Evolutionary conservation across 2,888 invertebrate species (phyloP), one percentile per base, ranked within the genome.

Genomic region (Brassicogethes aeneus): DNA sequence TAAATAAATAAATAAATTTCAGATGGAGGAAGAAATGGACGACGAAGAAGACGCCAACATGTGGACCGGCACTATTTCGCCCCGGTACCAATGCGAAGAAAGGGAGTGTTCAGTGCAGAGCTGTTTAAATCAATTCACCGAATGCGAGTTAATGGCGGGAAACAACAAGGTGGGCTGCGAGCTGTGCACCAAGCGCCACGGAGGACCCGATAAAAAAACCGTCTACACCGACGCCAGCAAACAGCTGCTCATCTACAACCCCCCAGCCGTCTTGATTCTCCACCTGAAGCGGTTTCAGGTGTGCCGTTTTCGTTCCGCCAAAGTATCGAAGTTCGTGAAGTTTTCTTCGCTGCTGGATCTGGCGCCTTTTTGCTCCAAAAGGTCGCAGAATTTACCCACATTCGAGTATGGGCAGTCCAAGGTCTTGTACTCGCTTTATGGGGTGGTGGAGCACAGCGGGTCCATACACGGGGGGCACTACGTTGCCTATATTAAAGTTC

Each of bases 401-500:
- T 64, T 68, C 42, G 59, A 64, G 33, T 47, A 48, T 3, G 62
- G 61, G 8, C 66, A 67, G 50, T 60, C 57, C 2, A 57, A 61
- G 42, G 63, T 93, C 30, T 67, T 89, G 16, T 97, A 97, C 65
- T 82, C 91, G 0, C 70, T 99, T 39, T 99, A 94, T 58, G 97
- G 94, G 0, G 83, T 99, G 1, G 95, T 97, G 2, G 93, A 92
- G 61, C 97, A 99, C 63, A 85, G 86, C 39, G 97, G 97, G 0
- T 82, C 85, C 2, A 79, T 96, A 65, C 84, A 85, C 59, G 89
- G 92, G 23, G 87, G 88, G 16, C 87, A 88, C 62, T 99, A 99
- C 62, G 89, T 93, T 1, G 93, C 96, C 3, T 97, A 92, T 60
- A 90, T 97, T 2, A 94, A 94, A 72, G 86, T 89, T 5, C 71